Percentiles rank a stretch among this genome's conserved stretches.
Conservation (phyloP, 1,140 invertebrate genomes). For the Macrosteles quadrilineatus region DNA sequence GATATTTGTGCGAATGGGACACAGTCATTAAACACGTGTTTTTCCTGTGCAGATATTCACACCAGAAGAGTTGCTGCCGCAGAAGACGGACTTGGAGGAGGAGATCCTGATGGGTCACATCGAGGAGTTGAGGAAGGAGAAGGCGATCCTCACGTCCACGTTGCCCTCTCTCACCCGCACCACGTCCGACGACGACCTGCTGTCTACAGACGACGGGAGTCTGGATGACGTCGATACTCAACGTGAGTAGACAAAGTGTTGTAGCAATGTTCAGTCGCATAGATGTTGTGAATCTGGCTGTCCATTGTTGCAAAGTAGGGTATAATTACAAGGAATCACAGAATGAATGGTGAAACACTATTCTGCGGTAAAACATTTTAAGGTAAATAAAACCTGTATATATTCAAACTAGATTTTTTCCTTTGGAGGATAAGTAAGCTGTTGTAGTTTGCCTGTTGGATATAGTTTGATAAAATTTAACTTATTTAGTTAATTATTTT, state of each 20-base stretch:
- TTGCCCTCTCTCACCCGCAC: slow-evolving; percentile 75
- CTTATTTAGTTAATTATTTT: too few relatives aligned
- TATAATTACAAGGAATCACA: neutral
- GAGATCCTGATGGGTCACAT: slow-evolving; percentile 70
- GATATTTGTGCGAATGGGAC: too few relatives aligned
- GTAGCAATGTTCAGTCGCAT: neutral
- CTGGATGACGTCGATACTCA: slow-evolving; percentile 58
- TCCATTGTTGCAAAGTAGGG: neutral
- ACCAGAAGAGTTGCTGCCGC: slow-evolving; percentile 59
- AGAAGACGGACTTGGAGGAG: slow-evolving; percentile 61
- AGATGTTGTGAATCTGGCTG: neutral
- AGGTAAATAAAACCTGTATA: too few relatives aligned
- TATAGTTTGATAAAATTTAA: too few relatives aligned
- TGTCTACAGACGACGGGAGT: slow-evolving; percentile 64
- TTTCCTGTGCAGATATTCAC: slow-evolving; percentile 54
- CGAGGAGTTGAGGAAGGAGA: slow-evolving; percentile 75
- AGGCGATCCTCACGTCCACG: slow-evolving; percentile 76
- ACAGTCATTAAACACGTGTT: too few relatives aligned
- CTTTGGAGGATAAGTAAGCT: too few relatives aligned
- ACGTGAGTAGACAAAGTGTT: neutral
- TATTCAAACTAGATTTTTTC: too few relatives aligned
- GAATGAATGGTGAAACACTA: neutral
- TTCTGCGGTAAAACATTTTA: neutral
- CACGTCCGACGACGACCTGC: slow-evolving; percentile 81
- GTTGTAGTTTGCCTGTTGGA: too few relatives aligned